phyloP scores from a whole-genome alignment of 2,797 vertebrate species.

The Dromococcyx pavoninus region DNA sequence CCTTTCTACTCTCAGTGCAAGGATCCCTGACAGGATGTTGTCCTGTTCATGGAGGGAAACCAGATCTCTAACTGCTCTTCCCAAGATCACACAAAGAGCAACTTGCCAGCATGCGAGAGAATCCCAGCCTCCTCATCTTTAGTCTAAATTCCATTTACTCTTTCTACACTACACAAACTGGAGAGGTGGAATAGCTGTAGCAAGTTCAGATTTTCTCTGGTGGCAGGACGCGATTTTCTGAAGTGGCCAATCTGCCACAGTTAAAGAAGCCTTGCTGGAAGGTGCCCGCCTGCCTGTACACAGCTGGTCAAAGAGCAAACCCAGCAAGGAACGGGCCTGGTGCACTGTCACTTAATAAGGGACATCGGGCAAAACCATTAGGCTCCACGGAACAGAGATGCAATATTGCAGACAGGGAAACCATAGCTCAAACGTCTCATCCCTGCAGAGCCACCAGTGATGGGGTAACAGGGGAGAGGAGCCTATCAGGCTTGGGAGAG shows the following conservation, averaged over 20 bases:
- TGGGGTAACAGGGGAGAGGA: rapidly evolving
- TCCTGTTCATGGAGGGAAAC: not conserved
- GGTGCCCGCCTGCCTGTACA: not conserved
- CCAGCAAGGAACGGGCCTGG: not conserved
- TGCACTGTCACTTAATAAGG: not conserved
- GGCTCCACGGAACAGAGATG: not conserved
- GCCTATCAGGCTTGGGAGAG: not conserved
- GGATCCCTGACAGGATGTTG: too few relatives aligned
- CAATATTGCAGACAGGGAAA: not conserved
- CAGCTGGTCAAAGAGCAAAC: not conserved
- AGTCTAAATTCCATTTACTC: too few relatives aligned
- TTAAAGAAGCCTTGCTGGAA: not conserved
- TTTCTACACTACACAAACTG: rapidly evolving
- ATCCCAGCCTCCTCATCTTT: not conserved
- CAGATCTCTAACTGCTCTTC: not conserved
- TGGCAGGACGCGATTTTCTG: not conserved
- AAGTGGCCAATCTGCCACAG: not conserved
- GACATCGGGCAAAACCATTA: not conserved
- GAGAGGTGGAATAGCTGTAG: not conserved
- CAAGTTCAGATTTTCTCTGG: not conserved
- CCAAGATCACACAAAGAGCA: not conserved
- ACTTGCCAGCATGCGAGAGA: too few relatives aligned
- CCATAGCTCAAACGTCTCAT: not conserved
- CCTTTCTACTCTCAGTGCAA: not conserved
- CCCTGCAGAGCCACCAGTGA: not conserved